Conservation (phyloP, 2,797 vertebrate species). For the Brotula barbata region DNA sequence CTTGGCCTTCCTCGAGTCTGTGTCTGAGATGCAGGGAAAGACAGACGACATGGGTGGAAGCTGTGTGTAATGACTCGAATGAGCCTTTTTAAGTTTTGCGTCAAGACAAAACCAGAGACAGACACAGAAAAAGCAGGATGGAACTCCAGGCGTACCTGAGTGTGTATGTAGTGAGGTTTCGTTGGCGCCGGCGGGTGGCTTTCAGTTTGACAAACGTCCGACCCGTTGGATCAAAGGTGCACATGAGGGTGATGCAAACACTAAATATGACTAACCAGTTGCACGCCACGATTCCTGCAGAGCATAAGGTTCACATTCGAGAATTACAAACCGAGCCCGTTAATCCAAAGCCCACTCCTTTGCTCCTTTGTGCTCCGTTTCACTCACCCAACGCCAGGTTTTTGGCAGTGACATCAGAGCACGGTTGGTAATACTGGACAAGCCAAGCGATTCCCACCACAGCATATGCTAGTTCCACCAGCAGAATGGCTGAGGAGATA, state of each 20-base stretch:
- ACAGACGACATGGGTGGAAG: background rate
- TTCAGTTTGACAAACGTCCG: conserved; percentile 97
- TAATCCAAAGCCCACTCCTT: background rate
- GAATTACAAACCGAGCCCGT: background rate
- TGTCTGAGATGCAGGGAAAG: conserved; percentile 78
- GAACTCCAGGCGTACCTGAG: conserved; percentile 79
- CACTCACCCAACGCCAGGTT: conserved; percentile 92
- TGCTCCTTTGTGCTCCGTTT: conserved; percentile 1
- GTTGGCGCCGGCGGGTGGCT: conserved; percentile 93
- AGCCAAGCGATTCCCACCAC: conserved; percentile 98
- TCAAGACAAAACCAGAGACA: conserved; percentile 6
- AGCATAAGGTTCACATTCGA: conserved; percentile 20
- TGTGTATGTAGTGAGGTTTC: conserved; percentile 95
- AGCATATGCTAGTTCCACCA: conserved; percentile 96
- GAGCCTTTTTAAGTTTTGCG: background rate
- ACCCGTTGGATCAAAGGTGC: conserved; percentile 97
- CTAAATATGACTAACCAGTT: conserved; percentile 99
- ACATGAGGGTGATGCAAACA: conserved; percentile 95
- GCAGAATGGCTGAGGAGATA: conserved; percentile 84
- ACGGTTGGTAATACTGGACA: conserved; percentile 95
- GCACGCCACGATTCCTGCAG: conserved; percentile 91
- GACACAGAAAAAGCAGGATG: background rate
- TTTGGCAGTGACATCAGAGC: conserved; percentile 96
- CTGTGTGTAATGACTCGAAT: too few relatives aligned
- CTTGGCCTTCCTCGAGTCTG: conserved; percentile 95